Base-by-base conservation (phyloP, 2,797 vertebrate genomes). In the Allochrocebus solatus region DNA sequence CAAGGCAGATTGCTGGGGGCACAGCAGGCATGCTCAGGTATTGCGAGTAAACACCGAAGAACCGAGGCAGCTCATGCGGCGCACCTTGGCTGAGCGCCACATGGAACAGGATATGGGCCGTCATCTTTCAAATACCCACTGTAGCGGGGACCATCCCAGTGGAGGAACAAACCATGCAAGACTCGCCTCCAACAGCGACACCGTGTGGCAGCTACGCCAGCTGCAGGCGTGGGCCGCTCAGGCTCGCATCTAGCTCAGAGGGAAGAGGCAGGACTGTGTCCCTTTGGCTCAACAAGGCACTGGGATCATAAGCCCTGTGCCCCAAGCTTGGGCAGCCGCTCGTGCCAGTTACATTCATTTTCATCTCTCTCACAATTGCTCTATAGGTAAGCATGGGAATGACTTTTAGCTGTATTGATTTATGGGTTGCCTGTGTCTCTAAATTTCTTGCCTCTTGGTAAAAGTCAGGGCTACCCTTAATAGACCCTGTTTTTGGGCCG, bases 1-100 rank as follows among this genome's bases (percentile, higher is more conserved):
- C 43, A 16, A 21, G 28, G 39, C 67, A 61, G 24, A 8, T 17
- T 30, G 4, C 3, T 8, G 13, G 4, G 1, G 64, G 57, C 16
- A 36, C 19, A 81, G 79, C 36, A 12, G 12, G 41, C 14, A 8
- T 48, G 74, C 39, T 24, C 13, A 28, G 46, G 59, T 5, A 39
- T 22, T 3, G 39, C 1, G 22, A 4, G 53, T 8, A 46, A 22
- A 41, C 39, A 46, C 33, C 36, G 1, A 39, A n/a, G 30, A 82
- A 24, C 2, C 8, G 2, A 19, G 9, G 9, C 13, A 28, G 41
- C n/a, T 46, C 4, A 7, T 8, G 1, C 4, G 46, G 50, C 2
- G 10, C 22, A 28, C 80, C 22, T 80, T 91, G 55, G 84, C 33
- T 36, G 46, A 61, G 46, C 2, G 3, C 2, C 0, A 76, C 28